Conservation (phyloP, 2,113 vertebrate genomes). For the Lontra canadensis region DNA sequence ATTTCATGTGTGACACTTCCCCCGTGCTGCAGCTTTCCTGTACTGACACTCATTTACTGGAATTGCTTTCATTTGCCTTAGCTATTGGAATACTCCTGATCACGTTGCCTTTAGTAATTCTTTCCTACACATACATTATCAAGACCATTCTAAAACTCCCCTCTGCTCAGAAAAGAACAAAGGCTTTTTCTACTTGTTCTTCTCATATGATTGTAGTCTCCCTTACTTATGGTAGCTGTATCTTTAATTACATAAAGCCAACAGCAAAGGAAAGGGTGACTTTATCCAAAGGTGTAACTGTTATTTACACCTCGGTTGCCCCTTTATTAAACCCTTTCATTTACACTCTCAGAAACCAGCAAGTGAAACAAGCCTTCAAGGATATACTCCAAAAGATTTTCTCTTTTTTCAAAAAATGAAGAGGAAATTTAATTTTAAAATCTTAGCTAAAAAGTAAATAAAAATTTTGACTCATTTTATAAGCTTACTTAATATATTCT, state of each 20-base stretch:
- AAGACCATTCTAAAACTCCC: constrained; percentile 17
- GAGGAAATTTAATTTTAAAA: background rate
- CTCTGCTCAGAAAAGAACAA: constrained; percentile 9
- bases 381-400: background rate
- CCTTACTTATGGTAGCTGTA: constrained; percentile 18
- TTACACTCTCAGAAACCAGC: constrained; percentile 25
- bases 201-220: constrained; percentile 17
- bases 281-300: background rate
- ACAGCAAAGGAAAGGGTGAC: background rate
- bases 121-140: background rate
- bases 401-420: background rate
- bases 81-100: background rate
- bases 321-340: constrained; percentile 56
- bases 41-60: background rate
- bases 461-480: background rate
- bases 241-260: constrained; percentile 35
- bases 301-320: background rate
- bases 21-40: constrained; percentile 42
- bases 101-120: background rate
- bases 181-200: constrained; percentile 27
- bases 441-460: background rate
- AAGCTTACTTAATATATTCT: background rate
- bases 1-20: constrained; percentile 38
- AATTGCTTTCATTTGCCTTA: constrained; percentile 4
- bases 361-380: constrained; percentile 30